Evolutionary conservation across 1,140 invertebrate species (phyloP), one percentile per base, ranked within the genome.

Genomic region (Heliconius melpomene): DNA sequence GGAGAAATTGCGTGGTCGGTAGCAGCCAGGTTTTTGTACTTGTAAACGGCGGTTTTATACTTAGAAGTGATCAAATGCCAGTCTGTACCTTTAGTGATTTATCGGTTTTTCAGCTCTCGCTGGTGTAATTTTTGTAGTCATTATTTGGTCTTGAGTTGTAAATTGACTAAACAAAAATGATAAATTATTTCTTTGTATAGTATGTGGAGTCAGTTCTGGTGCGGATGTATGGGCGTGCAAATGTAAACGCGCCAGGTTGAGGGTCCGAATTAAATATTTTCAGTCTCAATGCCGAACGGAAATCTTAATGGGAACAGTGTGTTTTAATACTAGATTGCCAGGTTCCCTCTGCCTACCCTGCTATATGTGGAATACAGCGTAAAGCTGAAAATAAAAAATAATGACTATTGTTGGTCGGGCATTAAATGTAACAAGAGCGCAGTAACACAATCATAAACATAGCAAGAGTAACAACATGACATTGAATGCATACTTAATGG

Each of bases 1-100:
- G 88, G 88, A 89, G 90, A 93, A 91, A 92, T 94, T 93, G 90
- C 89, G 88, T 90, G 86, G 87, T 85, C 88, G 86, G 83, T 83
- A 86, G 85, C 83, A 82, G 86, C 78, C 83, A 83, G 79, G 87
- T 89, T 88, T 36, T 88, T 88, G 88, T 91, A 84, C 87, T 90
- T 88, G 89, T 86, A 81, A 86, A 79, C 85, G 83, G 84, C 87
- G 81, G 72, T 52, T 52, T 52, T 52, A 20, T 52, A 52, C 50
- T 52, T 52, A 52, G 16, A 52, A 52, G 50, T 52, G 50, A 52
- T 52, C 50, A 82, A 83, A 77, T 86, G 82, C 82, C 77, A 74
- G 77, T 76, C 82, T 81, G 84, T 88, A 82, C 82, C 75, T 79
- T 29, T 66, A 66, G 13, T 26, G 60, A n/a, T 26, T 66, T 66